Percentiles rank a stretch among this genome's conserved stretches.
These are phyloP conservation scores for Trochalopteron elliotii DNA, from an alignment of 2,113 vertebrate genomes.

Conservation along the genomic window DNA sequence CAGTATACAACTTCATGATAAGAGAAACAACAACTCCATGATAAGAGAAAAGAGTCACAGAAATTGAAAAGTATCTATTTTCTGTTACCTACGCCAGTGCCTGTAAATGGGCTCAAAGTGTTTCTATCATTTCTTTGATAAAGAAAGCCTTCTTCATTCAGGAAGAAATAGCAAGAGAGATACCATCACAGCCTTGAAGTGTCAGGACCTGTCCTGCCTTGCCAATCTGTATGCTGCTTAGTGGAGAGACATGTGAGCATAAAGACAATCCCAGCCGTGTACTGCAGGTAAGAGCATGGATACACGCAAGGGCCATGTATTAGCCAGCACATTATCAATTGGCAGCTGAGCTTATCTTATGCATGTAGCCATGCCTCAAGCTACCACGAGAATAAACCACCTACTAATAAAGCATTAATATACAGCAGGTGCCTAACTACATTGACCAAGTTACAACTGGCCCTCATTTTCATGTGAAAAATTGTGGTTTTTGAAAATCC, in stretches of 20 bases:
- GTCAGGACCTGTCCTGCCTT: neutral
- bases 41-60: neutral
- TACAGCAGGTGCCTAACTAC: neutral
- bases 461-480: neutral
- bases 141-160: neutral
- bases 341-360: neutral
- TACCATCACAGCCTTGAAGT: neutral
- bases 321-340: neutral
- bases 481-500: neutral
- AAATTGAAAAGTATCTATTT: neutral
- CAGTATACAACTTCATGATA: neutral
- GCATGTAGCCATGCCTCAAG: neutral
- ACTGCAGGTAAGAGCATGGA: neutral
- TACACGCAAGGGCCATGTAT: rapidly evolving
- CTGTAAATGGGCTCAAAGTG: neutral
- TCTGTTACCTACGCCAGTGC: neutral
- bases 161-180: neutral
- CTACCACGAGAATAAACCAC: neutral
- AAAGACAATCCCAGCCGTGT: neutral
- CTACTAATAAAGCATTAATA: conserved; percentile 11
- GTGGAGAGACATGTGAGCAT: neutral
- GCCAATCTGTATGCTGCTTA: neutral
- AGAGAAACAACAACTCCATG: neutral
- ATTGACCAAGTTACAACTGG: neutral
- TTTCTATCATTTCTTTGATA: neutral